phyloP scores from a whole-genome alignment of 2,888 invertebrate genomes.

The Dynastes grantii region DNA sequence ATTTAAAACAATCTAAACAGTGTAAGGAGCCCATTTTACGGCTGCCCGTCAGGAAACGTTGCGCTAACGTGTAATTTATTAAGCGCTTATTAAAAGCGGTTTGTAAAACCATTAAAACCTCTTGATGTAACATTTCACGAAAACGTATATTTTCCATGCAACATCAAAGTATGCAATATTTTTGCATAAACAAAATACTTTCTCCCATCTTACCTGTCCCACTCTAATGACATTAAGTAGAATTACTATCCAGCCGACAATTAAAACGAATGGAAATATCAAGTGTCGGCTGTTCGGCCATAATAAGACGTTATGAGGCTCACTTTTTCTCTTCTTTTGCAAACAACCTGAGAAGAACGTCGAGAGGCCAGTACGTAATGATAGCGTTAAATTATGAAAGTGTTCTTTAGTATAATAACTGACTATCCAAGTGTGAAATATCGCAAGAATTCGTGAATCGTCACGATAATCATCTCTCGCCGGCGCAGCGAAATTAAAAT shows the following conservation, averaged over 20 bases:
- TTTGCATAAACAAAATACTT: slow-evolving; percentile 38
- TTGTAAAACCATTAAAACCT: slow-evolving; percentile 7
- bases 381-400: slow-evolving; percentile 48
- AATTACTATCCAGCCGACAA: slow-evolving; percentile 14
- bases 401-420: slow-evolving; percentile 43
- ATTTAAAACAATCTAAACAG: not conserved
- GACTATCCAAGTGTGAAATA: slow-evolving; percentile 50
- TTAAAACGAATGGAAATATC: slow-evolving; percentile 45
- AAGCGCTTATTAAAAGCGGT: slow-evolving; percentile 16
- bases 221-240: slow-evolving; percentile 25
- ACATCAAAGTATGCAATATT: slow-evolving; percentile 21
- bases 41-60: not conserved
- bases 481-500: slow-evolving; percentile 33
- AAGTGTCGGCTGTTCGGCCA: slow-evolving; percentile 28
- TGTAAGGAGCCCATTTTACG: not conserved
- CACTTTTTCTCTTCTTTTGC: slow-evolving; percentile 3
- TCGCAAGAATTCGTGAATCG: slow-evolving; percentile 49
- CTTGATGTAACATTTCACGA: slow-evolving; percentile 45
- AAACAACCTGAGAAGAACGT: slow-evolving; percentile 17
- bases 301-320: slow-evolving; percentile 20
- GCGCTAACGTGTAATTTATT: slow-evolving; percentile 19
- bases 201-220: slow-evolving; percentile 36
- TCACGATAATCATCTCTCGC: slow-evolving; percentile 39
- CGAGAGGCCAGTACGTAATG: slow-evolving; percentile 31
- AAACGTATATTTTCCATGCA: slow-evolving; percentile 32